Evolutionary conservation across 1,140 invertebrate species (phyloP).

Genomic region (Penaeus indicus): DNA sequence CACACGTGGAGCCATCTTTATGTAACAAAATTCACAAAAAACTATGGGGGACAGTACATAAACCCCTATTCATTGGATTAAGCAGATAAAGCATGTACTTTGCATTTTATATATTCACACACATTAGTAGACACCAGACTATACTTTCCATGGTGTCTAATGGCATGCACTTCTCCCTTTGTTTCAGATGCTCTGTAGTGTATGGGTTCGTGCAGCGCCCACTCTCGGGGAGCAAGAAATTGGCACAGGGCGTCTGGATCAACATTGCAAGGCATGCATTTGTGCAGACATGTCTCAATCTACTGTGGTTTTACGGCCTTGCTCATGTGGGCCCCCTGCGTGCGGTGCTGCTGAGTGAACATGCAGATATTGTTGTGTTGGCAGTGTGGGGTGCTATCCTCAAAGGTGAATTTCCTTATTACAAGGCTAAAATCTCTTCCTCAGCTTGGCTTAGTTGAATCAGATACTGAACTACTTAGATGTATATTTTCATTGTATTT

Average conservation of each 20-base stretch:
- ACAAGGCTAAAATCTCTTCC: too few relatives aligned
- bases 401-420: constrained; percentile 64
- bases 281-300: constrained; percentile 69
- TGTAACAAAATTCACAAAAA: too few relatives aligned
- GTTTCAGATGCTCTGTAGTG: constrained; percentile 69
- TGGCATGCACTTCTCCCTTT: background rate
- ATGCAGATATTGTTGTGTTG: constrained; percentile 71
- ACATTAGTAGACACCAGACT: too few relatives aligned
- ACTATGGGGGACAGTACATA: too few relatives aligned
- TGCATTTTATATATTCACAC: too few relatives aligned
- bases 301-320: constrained; percentile 72
- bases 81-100: too few relatives aligned
- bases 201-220: constrained; percentile 71
- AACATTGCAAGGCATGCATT: constrained; percentile 70
- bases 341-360: constrained; percentile 71
- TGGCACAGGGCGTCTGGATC: constrained; percentile 70
- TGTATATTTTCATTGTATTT: too few relatives aligned
- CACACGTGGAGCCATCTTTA: too few relatives aligned
- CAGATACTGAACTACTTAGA: too few relatives aligned
- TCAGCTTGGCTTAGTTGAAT: too few relatives aligned
- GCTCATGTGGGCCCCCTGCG: constrained; percentile 71
- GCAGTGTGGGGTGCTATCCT: constrained; percentile 71
- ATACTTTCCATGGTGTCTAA: too few relatives aligned
- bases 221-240: constrained; percentile 69
- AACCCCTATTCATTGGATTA: too few relatives aligned